Evolutionary conservation across 1,140 invertebrate species (phyloP).

Genomic region (Dendrolimus kikuchii): DNA sequence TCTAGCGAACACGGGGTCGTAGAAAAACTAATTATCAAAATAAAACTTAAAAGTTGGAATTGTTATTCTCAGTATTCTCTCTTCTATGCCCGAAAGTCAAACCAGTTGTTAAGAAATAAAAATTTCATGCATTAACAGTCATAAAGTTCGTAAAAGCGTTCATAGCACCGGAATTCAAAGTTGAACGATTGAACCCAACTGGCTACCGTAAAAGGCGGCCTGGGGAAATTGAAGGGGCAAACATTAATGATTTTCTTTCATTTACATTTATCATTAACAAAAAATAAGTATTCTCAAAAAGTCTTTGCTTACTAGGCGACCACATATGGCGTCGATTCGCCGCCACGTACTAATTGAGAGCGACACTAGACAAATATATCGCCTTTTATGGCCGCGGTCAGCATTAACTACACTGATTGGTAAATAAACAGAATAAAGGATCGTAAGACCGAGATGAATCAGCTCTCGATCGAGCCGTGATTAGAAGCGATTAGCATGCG

Average conservation of each 20-base stretch:
- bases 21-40: too few species aligned
- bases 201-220: conserved; percentile 37
- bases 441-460: conserved; percentile 53
- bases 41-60: too few species aligned
- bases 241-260: conserved; percentile 63
- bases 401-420: conserved; percentile 60
- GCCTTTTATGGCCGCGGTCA: conserved; percentile 58
- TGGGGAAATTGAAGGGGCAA: conserved; percentile 44
- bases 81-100: too few species aligned
- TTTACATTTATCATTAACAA: conserved; percentile 60
- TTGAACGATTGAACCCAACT: conserved; percentile 17
- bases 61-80: too few species aligned
- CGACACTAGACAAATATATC: conserved; percentile 66
- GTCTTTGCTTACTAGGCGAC: conserved; percentile 49
- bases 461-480: conserved; percentile 61
- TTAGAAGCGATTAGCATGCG: conserved; percentile 66
- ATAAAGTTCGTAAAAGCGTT: too few species aligned
- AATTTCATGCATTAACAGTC: too few species aligned
- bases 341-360: conserved; percentile 60
- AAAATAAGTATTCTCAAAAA: conserved; percentile 48
- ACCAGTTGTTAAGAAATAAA: too few species aligned
- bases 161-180: not conserved
- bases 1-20: too few species aligned
- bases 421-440: conserved; percentile 61
- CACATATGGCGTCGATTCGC: conserved; percentile 61